Evolutionary conservation across 2,797 vertebrate species (phyloP), one percentile per base, ranked within the genome.

Genomic region (Otolemur crassicaudatus): DNA sequence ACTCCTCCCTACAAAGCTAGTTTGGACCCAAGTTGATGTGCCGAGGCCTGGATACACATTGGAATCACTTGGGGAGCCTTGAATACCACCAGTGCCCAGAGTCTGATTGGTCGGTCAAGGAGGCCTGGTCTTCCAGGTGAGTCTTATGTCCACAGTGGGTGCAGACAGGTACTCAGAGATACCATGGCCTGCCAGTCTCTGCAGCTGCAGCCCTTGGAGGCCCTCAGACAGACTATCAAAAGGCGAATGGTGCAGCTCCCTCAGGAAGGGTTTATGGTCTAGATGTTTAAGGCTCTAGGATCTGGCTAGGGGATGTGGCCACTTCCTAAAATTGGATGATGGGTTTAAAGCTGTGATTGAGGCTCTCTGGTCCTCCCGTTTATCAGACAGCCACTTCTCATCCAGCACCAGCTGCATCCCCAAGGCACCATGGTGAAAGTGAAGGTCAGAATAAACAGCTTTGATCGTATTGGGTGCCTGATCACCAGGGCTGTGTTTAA

Each of bases 31-130:
- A 14, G 9, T 13, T 10, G 20, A 40, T 11, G 60, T 31, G 58
- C 73, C 60, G 3, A 53, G 58, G 43, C 13, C 23, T 13, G 53
- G 29, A 1, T 3, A 3, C 43, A 8, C 34, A 93, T 76, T 90
- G 90, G 82, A 63, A 92, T 49, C 96, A 96, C 49, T 0, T 95
- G 96, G 46, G 34, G 46, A 53, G 37, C n/a, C 49, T 60, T 49
- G 73, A 40, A 2, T 34, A 12, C 7, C 27, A 63, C 7, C 0
- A 2, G 2, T 12, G 1, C 29, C 22, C 11, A 31, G 46, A 58
- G 20, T 31, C 46, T 20, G 49, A 20, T 20, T n/a, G 53, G 19
- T 14, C 23, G 49, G 29, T 27, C 49, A 5, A 8, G 49, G n/a
- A 49, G 27, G 43, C 13, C 34, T 5, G 25, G 23, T 34, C 53